Percentiles rank a stretch among this genome's conserved stretches.
These are phyloP conservation scores for Rhopalosiphum padi DNA, from an alignment of 1,140 invertebrate species.

Conservation along the genomic window DNA sequence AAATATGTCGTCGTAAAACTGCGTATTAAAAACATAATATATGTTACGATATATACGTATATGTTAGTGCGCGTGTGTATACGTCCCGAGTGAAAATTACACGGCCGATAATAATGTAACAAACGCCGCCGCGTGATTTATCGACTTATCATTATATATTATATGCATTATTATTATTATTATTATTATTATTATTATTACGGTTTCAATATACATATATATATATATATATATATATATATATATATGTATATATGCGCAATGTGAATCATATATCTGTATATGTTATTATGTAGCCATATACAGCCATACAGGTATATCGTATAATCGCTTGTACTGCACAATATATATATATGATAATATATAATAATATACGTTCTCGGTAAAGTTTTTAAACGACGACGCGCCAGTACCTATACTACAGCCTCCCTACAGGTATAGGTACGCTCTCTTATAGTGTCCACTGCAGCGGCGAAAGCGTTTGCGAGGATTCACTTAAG, in stretches of 20 bases:
- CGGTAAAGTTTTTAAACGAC: background rate
- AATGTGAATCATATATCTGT: background rate
- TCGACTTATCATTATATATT: constrained; percentile 11
- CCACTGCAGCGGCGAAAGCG: background rate
- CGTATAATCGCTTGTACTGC: background rate
- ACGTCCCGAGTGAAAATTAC: background rate
- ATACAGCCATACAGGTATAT: background rate
- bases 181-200: background rate
- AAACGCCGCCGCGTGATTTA: constrained; percentile 10
- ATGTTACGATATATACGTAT: background rate
- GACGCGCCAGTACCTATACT: background rate
- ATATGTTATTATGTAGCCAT: background rate
- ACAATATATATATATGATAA: background rate
- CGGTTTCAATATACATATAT: background rate
- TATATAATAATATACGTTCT: background rate
- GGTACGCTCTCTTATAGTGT: too few relatives aligned
- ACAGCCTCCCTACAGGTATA: too few relatives aligned
- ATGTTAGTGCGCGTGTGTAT: background rate
- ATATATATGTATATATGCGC: too few relatives aligned
- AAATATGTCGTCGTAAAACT: constrained; percentile 10
- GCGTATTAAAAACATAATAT: background rate
- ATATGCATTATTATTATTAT: background rate
- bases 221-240: background rate
- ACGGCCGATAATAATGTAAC: constrained; percentile 3
- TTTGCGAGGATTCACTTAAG: background rate